Conservation (phyloP, 2,113 vertebrate genomes). For the Grammomys dolichurus region DNA sequence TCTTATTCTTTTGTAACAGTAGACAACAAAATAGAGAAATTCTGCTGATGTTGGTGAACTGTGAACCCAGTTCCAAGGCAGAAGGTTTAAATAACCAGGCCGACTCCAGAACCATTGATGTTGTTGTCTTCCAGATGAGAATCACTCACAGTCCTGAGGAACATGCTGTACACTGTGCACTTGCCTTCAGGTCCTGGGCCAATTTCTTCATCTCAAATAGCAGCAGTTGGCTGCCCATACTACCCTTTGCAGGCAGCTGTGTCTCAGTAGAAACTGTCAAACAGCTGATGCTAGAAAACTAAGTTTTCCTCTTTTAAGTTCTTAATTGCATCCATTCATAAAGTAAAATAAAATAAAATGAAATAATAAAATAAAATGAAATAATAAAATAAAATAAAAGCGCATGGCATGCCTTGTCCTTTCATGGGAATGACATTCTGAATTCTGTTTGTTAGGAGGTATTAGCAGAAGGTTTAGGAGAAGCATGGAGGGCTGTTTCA, state of each 20-base stretch:
- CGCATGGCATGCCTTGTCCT: not conserved
- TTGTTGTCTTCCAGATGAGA: slow-evolving; percentile 50
- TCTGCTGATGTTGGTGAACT: not conserved
- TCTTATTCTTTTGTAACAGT: not conserved
- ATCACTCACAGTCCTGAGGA: not conserved
- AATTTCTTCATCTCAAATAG: not conserved
- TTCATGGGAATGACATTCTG: slow-evolving; percentile 7
- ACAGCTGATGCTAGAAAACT: not conserved
- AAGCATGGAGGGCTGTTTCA: not conserved
- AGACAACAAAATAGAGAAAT: not conserved
- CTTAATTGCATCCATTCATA: slow-evolving; percentile 19
- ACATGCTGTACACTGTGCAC: not conserved
- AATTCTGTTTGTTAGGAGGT: slow-evolving; percentile 18
- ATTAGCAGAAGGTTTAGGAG: not conserved
- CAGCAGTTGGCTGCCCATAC: not conserved
- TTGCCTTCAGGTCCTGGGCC: slow-evolving; percentile 46
- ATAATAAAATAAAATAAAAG: not conserved
- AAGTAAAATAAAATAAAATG: not conserved
- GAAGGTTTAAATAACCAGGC: slow-evolving; percentile 43
- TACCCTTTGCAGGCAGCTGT: not conserved
- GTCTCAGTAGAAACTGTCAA: slow-evolving; percentile 25
- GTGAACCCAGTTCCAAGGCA: slow-evolving; percentile 36
- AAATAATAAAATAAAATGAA: not conserved
- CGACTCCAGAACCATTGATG: slow-evolving; percentile 4
- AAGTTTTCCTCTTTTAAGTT: not conserved